Conservation (phyloP, 1,140 invertebrate species). For the Danaus plexippus region DNA sequence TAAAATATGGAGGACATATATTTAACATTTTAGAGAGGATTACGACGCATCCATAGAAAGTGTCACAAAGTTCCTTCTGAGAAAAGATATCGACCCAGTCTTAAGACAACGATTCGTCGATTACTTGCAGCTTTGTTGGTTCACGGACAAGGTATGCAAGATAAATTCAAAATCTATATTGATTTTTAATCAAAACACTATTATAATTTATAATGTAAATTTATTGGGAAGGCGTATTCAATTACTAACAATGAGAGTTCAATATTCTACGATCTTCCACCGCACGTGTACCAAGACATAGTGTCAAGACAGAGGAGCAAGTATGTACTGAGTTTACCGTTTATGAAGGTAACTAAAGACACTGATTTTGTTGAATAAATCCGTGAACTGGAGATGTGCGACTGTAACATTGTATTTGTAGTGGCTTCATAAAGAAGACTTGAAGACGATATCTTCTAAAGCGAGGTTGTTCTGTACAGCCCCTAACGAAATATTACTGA, state of each 20-base stretch:
- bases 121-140: conserved; percentile 52
- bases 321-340: conserved; percentile 47
- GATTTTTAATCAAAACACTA: neutral
- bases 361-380: too few relatives aligned
- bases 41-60: conserved; percentile 41
- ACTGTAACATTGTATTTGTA: conserved; percentile 10
- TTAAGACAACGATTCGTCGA: conserved; percentile 43
- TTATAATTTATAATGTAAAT: too few relatives aligned
- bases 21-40: conserved; percentile 33
- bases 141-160: conserved; percentile 40
- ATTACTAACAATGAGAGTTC: conserved; percentile 43
- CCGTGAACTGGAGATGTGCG: too few relatives aligned
- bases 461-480: conserved; percentile 48
- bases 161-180: too few relatives aligned
- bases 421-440: conserved; percentile 43
- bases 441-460: conserved; percentile 44
- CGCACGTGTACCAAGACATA: conserved; percentile 54
- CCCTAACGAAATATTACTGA: conserved; percentile 60
- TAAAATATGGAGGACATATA: too few relatives aligned
- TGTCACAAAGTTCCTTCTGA: conserved; percentile 39
- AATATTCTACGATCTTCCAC: conserved; percentile 52
- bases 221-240: conserved; percentile 35
- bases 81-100: conserved; percentile 37
- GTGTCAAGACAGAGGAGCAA: conserved; percentile 47
- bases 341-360: conserved; percentile 41